These are phyloP conservation scores for Coelinius sp. DNA, from an alignment of 2,888 invertebrate species.

Conservation along the genomic window DNA sequence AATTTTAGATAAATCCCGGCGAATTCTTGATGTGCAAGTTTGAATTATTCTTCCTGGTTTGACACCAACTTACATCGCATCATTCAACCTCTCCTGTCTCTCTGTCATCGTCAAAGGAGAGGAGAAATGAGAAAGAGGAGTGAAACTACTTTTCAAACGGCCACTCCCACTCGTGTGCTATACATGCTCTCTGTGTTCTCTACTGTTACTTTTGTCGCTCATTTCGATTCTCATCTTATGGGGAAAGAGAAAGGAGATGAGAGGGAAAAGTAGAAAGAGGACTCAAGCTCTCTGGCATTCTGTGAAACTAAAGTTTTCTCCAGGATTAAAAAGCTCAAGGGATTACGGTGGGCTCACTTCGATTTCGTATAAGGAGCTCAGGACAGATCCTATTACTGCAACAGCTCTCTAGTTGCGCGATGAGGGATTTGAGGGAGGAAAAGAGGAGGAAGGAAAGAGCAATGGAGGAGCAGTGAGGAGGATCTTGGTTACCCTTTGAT, in stretches of 20 bases:
- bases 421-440: slow-evolving; percentile 11
- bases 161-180: slow-evolving; percentile 17
- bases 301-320: slow-evolving; percentile 47
- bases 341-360: slow-evolving; percentile 52
- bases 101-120: slow-evolving; percentile 1
- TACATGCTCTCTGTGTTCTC: slow-evolving; percentile 34
- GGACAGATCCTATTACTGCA: slow-evolving; percentile 55
- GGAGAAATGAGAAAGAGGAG: not conserved
- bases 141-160: not conserved
- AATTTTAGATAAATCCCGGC: not conserved
- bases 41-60: slow-evolving; percentile 1
- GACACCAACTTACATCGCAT: not conserved
- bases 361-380: slow-evolving; percentile 53
- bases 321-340: slow-evolving; percentile 52
- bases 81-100: not conserved
- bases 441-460: not conserved
- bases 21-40: not conserved
- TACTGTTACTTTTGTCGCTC: slow-evolving; percentile 46
- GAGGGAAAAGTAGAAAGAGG: slow-evolving; percentile 16
- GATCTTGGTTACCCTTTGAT: not conserved
- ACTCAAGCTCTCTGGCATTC: slow-evolving; percentile 34
- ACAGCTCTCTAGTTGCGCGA: slow-evolving; percentile 50
- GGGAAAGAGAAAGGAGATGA: slow-evolving; percentile 19
- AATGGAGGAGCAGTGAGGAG: not conserved
- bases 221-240: slow-evolving; percentile 38